Evolutionary conservation across 2,113 vertebrate genomes (phyloP).

Genomic region (Myxocyprinus asiaticus): DNA sequence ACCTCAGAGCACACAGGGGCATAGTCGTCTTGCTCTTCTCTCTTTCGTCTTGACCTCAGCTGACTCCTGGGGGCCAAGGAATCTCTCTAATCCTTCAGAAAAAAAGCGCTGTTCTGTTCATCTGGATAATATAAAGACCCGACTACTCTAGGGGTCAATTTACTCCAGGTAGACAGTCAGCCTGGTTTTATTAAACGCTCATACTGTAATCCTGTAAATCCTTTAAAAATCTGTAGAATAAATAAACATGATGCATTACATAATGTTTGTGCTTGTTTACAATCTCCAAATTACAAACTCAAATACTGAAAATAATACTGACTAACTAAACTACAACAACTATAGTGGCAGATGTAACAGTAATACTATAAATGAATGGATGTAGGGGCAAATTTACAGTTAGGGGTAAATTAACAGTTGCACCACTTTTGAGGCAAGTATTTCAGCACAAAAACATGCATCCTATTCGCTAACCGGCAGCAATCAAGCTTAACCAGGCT

Average conservation of each 20-base stretch:
- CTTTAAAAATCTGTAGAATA: background rate
- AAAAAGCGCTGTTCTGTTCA: background rate
- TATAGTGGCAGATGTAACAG: background rate
- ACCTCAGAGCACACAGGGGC: slow-evolving; percentile 19
- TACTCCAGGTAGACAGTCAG: background rate
- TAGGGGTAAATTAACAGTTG: too few species aligned
- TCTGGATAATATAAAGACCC: slow-evolving; percentile 22
- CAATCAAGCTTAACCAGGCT: too few species aligned
- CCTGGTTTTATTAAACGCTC: background rate
- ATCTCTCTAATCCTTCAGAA: background rate
- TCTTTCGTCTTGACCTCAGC: slow-evolving; percentile 24
- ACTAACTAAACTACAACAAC: background rate
- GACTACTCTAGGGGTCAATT: background rate
- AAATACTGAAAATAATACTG: background rate
- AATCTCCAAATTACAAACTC: slow-evolving; percentile 1
- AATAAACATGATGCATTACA: background rate
- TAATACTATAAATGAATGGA: background rate
- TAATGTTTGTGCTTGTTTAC: background rate
- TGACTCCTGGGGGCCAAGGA: background rate
- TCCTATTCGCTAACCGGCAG: too few species aligned
- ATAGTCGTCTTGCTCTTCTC: background rate
- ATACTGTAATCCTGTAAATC: background rate
- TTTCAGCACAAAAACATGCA: too few species aligned
- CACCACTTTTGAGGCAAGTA: too few species aligned
- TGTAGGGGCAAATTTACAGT: too few species aligned